Conservation (phyloP, 2,797 vertebrate species). For the Syngnathus rostellatus region DNA sequence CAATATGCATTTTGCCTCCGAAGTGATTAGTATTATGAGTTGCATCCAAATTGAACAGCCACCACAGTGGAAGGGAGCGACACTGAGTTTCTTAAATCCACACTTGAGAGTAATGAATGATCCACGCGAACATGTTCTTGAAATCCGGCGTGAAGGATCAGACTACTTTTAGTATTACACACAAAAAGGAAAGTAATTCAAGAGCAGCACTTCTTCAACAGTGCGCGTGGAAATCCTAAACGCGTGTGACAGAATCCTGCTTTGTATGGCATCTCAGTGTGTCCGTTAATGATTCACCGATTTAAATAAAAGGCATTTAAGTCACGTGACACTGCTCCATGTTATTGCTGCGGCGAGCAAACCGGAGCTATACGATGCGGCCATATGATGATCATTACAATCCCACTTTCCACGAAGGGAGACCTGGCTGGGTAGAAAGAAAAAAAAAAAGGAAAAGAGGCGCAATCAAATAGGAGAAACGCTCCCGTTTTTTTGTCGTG, state of each 20-base stretch:
- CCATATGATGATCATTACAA: constrained; percentile 83
- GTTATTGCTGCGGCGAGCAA: constrained; percentile 89
- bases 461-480: constrained; percentile 38
- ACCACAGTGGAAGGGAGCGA: not conserved
- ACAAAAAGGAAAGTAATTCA: not conserved
- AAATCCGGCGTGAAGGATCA: not conserved
- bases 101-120: not conserved
- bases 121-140: not conserved
- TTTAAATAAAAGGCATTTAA: constrained; percentile 97
- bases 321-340: constrained; percentile 93
- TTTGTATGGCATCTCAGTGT: constrained; percentile 44
- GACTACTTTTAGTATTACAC: not conserved
- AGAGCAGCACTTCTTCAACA: not conserved
- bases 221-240: constrained; percentile 4
- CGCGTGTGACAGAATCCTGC: constrained; percentile 25
- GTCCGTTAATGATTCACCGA: constrained; percentile 89
- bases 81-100: not conserved
- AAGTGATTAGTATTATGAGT: not conserved
- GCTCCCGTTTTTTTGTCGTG: constrained; percentile 31
- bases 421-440: constrained; percentile 69
- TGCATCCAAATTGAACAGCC: not conserved
- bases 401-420: constrained; percentile 79
- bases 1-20: not conserved
- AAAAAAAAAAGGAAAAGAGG: constrained; percentile 21
- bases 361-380: constrained; percentile 79